Base-by-base conservation (phyloP, 2,797 vertebrate species). In the Pelodytes ibericus region DNA sequence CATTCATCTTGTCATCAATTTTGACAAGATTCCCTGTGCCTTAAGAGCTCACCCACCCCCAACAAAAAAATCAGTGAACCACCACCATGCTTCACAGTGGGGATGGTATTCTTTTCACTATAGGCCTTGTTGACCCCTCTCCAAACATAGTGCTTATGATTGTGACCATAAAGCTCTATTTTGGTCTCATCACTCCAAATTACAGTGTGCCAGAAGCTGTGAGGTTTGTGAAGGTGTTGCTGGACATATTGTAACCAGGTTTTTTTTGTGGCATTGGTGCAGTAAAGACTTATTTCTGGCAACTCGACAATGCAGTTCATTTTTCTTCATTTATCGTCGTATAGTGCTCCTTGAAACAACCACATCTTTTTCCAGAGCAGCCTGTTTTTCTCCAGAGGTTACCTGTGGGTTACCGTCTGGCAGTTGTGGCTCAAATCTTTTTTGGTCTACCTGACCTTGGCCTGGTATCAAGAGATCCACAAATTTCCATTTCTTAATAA, bases 81-180 rank as follows among this genome's bases (percentile, higher is more conserved):
- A n/a, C n/a, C n/a, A n/a, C n/a, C n/a, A n/a, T n/a, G n/a, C n/a
- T n/a, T n/a, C n/a, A n/a, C n/a, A n/a, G n/a, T n/a, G n/a, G n/a
- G n/a, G n/a, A n/a, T n/a, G n/a, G n/a, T n/a, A n/a, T n/a, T n/a
- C n/a, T n/a, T n/a, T n/a, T n/a, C n/a, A n/a, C n/a, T n/a, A 16
- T 51, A 16, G 49, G 15, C 49, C 15, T 22, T 51, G 49, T 51
- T 51, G 49, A 51, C 49, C 49, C 49, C 49, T 51, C 49, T 51
- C 49, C 49, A 51, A 22, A 56, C 2, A 56, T 56, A 56, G 51
- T 8, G 24, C 3, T 56, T 56, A 25, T 56, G 51, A 20, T 56
- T 44, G 51, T 56, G 51, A 56, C 51, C 4, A 56, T 56, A 56
- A 56, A 56, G 51, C 51, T 56, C 51, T 56, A 56, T 56, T 56